Evolutionary conservation across 1,140 invertebrate genomes (phyloP), one percentile per base, ranked within the genome.

Genomic region (Cryptotermes secundus): DNA sequence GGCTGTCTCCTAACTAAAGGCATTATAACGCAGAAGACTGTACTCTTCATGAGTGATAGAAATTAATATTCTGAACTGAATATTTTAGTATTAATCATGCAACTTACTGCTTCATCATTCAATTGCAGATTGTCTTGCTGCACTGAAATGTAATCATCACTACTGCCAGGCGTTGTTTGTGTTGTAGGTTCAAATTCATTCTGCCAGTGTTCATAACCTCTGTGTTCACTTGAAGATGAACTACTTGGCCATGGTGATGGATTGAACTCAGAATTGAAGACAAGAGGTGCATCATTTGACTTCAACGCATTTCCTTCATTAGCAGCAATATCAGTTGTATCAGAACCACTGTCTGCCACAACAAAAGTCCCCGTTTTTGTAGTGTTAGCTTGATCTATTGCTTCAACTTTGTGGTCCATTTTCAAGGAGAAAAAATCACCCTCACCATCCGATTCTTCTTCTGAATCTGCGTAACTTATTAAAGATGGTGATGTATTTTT

Each of bases 91-190:
- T 1, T 72, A 72, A 12, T 24, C 6, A 72, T 31, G 83, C 87
- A 90, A 22, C 90, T 91, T 86, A 91, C 90, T 82, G 91, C 90
- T 85, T 91, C 90, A 36, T 90, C 89, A 83, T 91, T 86, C 36
- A 89, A 89, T 80, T 90, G 87, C 85, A 91, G 89, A 59, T 86
- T 59, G 24, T 85, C 84, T 26, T 59, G 38, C 34, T 38, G 31
- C 36, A 84, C n/a, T 83, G 84, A 82, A 26, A 45, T 36, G 24
- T 34, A 34, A 59, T 31, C 45, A 34, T 90, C 90, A 1, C 89
- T 90, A 83, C 90, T 87, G 84, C 89, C 89, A 80, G 35, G 83
- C 26, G 45, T 36, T 34, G 83, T 49, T 36, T 72, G 82, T 24
- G 83, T 53, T 24, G 79, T 38, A 85, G 82, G 81, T 59, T 59